Evolutionary conservation across 2,888 invertebrate genomes (phyloP).

Genomic region (Clanis bilineata): DNA sequence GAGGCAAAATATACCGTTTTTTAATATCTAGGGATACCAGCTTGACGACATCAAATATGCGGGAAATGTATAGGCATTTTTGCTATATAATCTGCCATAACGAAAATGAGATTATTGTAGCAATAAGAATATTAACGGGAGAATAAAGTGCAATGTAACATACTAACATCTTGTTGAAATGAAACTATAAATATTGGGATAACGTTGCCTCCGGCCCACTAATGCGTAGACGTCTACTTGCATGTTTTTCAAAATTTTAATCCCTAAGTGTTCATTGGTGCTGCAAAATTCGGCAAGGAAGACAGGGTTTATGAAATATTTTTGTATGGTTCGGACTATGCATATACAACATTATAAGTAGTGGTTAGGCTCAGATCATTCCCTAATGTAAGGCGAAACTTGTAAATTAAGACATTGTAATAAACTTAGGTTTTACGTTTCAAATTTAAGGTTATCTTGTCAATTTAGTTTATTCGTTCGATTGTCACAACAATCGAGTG

Average conservation of each 20-base stretch:
- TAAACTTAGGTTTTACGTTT: constrained; percentile 47
- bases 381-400: constrained; percentile 58
- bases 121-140: no score
- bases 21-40: not conserved
- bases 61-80: no score
- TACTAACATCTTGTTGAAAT: no score
- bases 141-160: no score
- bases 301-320: constrained; percentile 66
- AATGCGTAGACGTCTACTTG: constrained; percentile 20
- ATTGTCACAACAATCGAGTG: constrained; percentile 6
- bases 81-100: no score
- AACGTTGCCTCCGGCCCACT: not conserved
- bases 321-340: constrained; percentile 52
- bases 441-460: constrained; percentile 47
- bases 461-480: constrained; percentile 20
- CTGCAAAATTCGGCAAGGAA: constrained; percentile 59
- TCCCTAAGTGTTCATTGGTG: constrained; percentile 70
- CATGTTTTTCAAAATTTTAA: constrained; percentile 43
- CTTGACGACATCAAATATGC: not conserved
- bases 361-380: constrained; percentile 56
- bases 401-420: constrained; percentile 62
- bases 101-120: no score
- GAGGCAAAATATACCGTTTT: not conserved
- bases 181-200: not conserved
- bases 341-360: constrained; percentile 42